Conservation (phyloP, 2,797 vertebrate species). For the Mionectes olivaceus region DNA sequence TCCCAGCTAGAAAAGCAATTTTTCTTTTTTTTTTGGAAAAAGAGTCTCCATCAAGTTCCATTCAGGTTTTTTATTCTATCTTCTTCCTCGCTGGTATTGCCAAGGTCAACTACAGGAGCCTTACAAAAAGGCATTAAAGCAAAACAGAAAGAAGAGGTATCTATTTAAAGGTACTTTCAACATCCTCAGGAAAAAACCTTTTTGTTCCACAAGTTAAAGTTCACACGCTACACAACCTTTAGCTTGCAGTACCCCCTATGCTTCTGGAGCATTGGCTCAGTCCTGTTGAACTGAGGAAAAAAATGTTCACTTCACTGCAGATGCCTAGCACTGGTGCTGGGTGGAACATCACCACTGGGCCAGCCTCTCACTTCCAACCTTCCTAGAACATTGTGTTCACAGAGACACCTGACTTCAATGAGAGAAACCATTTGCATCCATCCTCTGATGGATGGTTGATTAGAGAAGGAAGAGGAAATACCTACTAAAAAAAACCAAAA, state of each 20-base stretch:
- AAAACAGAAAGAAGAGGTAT: neutral
- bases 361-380: neutral
- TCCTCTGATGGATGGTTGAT: neutral
- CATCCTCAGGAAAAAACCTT: neutral
- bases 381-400: neutral
- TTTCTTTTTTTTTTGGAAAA: neutral
- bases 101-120: neutral
- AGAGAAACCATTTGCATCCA: neutral
- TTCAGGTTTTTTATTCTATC: neutral
- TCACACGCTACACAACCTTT: neutral
- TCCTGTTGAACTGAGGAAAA: neutral
- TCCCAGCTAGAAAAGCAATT: neutral
- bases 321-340: neutral
- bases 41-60: neutral
- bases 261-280: neutral
- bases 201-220: neutral
- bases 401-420: neutral
- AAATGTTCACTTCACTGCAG: neutral
- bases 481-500: neutral
- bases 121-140: neutral
- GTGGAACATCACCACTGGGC: neutral
- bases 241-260: neutral
- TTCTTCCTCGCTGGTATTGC: neutral
- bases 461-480: neutral
- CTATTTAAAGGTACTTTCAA: slow-evolving; percentile 19